Percentiles rank a stretch among this genome's conserved stretches.
These are phyloP conservation scores for Germaria angustata DNA, from an alignment of 2,888 invertebrate genomes.

Conservation along the genomic window DNA sequence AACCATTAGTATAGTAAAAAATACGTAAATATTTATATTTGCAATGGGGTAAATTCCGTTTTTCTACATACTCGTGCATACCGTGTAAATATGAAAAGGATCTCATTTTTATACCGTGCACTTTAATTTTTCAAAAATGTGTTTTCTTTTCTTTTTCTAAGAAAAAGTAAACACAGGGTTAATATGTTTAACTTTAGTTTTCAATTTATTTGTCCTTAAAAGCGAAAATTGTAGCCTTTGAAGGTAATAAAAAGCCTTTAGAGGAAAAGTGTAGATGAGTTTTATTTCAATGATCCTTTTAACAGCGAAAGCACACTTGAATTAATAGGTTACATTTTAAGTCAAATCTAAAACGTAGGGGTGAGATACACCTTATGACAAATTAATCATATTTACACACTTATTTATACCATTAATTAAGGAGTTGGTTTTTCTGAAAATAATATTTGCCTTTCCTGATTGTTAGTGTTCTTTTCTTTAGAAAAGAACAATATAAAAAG, in stretches of 20 bases:
- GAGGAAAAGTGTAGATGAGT: background rate
- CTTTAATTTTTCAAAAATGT: background rate
- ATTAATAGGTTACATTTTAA: background rate
- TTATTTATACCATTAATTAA: too few relatives aligned
- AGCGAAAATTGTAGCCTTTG: background rate
- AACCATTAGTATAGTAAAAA: too few relatives aligned
- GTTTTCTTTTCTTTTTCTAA: background rate
- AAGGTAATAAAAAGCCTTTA: background rate
- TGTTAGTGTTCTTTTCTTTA: too few relatives aligned
- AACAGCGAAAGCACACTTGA: background rate
- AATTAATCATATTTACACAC: too few relatives aligned
- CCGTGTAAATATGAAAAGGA: background rate
- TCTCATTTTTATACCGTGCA: background rate
- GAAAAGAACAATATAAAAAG: too few relatives aligned
- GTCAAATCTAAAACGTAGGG: background rate
- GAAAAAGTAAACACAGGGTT: background rate
- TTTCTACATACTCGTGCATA: background rate
- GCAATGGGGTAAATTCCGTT: background rate
- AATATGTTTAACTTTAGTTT: conserved; percentile 4
- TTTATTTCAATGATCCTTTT: background rate
- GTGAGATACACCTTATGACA: too few relatives aligned
- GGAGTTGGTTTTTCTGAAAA: too few relatives aligned
- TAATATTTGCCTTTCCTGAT: too few relatives aligned
- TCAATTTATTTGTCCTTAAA: background rate
- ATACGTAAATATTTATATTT: too few relatives aligned